Percentiles rank a stretch among this genome's conserved stretches.
Conservation (phyloP, 2,888 invertebrate genomes). For the Hartigia nigra region DNA sequence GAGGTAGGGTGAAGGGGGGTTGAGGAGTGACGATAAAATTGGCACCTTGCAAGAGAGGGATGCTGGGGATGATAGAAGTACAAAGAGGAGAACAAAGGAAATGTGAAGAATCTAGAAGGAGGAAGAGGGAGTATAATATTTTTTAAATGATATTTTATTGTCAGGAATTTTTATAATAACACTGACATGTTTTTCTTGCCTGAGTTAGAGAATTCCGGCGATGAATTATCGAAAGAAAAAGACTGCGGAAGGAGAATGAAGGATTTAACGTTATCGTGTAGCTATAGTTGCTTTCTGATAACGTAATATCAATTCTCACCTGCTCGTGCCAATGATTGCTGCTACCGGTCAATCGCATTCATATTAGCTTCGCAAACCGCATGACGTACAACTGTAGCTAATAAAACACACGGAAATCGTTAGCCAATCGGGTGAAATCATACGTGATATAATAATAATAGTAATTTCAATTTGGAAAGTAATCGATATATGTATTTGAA, state of each 20-base stretch:
- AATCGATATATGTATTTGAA: background rate
- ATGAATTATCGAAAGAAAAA: background rate
- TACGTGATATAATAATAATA: background rate
- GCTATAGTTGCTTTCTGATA: background rate
- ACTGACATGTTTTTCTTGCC: background rate
- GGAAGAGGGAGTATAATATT: background rate
- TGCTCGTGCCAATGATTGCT: background rate
- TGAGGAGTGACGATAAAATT: background rate
- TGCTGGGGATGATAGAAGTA: no score
- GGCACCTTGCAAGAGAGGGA: background rate
- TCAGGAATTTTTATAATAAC: background rate
- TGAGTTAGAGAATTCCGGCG: background rate
- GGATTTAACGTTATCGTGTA: background rate
- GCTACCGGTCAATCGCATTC: background rate
- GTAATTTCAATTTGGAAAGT: background rate
- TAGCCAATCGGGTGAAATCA: background rate
- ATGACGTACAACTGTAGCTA: background rate
- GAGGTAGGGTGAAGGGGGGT: background rate
- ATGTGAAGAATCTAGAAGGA: background rate
- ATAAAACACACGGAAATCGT: background rate
- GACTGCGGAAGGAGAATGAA: background rate
- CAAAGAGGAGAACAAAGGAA: conserved; percentile 5
- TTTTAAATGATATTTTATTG: background rate
- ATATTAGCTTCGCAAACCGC: background rate
- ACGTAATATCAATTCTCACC: background rate